phyloP scores from a whole-genome alignment of 2,888 invertebrate species.

The Ganaspis brasiliensis region DNA sequence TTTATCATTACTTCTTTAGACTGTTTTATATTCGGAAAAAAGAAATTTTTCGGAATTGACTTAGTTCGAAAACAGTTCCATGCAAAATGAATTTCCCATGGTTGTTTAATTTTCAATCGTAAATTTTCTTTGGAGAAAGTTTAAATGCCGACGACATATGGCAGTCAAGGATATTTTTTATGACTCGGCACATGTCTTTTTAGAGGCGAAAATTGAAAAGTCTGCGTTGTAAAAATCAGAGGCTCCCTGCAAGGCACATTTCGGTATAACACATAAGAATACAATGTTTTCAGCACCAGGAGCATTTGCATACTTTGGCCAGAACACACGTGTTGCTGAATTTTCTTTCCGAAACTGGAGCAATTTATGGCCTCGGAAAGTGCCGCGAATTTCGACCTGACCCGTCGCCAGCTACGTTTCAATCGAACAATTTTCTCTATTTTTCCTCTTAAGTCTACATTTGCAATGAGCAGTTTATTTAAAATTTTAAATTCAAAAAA shows the following conservation, averaged over 20 bases:
- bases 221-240: slow-evolving; percentile 22
- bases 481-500: too few species aligned
- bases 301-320: slow-evolving; percentile 70
- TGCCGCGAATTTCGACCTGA: slow-evolving; percentile 69
- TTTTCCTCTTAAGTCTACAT: slow-evolving; percentile 74
- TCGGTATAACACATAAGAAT: neutral
- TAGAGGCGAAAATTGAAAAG: neutral
- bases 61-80: neutral
- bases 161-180: slow-evolving; percentile 25
- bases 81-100: slow-evolving; percentile 14
- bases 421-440: slow-evolving; percentile 78
- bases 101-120: neutral
- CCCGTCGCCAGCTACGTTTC: slow-evolving; percentile 59
- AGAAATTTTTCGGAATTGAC: too few species aligned
- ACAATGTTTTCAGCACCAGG: slow-evolving; percentile 51
- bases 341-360: slow-evolving; percentile 74
- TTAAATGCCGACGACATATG: slow-evolving; percentile 27
- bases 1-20: too few species aligned
- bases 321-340: slow-evolving; percentile 69
- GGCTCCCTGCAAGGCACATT: neutral
- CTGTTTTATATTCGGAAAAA: too few species aligned
- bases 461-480: neutral
- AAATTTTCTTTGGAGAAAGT: slow-evolving; percentile 10
- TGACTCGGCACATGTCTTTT: slow-evolving; percentile 20
- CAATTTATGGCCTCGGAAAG: slow-evolving; percentile 76